Evolutionary conservation across 2,888 invertebrate genomes (phyloP).

Genomic region (Sepioteuthis lessoniana): DNA sequence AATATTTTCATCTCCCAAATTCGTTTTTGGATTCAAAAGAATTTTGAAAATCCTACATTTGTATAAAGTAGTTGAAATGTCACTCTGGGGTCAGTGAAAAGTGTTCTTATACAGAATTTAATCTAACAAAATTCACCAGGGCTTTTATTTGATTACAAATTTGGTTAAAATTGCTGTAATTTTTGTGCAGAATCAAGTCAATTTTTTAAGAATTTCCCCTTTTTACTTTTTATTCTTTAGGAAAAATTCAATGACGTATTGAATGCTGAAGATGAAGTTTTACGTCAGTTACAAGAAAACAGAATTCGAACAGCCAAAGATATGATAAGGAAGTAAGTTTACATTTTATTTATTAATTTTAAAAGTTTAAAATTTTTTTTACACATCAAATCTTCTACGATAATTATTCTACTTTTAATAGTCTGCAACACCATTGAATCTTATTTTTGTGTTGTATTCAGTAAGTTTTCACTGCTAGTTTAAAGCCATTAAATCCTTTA

Average conservation of each 20-base stretch:
- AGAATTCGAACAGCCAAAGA: neutral
- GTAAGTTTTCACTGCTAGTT: too few species aligned
- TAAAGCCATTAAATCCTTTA: too few species aligned
- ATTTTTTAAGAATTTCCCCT: neutral
- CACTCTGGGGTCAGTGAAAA: too few species aligned
- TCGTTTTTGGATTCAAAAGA: too few species aligned
- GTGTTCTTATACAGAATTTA: too few species aligned
- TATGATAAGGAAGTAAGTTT: neutral
- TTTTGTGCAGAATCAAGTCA: too few species aligned
- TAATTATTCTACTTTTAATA: too few species aligned
- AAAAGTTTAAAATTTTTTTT: neutral
- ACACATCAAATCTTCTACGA: neutral
- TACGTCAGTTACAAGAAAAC: conserved; percentile 24
- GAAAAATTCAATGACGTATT: neutral
- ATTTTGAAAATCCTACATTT: too few species aligned
- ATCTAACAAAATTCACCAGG: neutral
- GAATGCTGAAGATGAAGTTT: conserved; percentile 5
- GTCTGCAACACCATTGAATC: too few species aligned
- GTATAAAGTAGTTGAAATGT: too few species aligned
- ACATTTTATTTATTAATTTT: neutral
- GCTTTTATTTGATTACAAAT: neutral
- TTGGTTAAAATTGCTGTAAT: neutral
- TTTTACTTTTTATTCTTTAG: neutral
- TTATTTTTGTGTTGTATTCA: too few species aligned
- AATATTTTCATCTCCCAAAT: too few species aligned